Evolutionary conservation across 2,113 vertebrate genomes (phyloP).

Genomic region (Oncorhynchus keta): DNA sequence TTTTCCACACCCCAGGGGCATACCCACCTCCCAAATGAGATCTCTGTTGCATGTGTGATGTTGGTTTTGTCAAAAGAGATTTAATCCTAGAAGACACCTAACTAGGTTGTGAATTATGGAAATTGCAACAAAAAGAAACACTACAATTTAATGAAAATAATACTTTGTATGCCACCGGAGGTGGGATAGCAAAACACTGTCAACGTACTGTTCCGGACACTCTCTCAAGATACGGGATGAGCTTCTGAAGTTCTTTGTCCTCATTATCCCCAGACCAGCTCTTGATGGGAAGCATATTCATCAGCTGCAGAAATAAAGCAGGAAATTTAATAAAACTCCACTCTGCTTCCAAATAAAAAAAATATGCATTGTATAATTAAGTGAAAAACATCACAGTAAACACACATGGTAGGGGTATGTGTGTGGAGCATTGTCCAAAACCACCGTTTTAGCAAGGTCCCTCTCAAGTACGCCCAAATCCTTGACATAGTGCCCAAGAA

Average conservation of each 20-base stretch:
- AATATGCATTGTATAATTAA: too few species aligned
- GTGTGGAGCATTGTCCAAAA: slow-evolving; percentile 77
- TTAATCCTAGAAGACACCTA: too few species aligned
- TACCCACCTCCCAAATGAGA: too few species aligned
- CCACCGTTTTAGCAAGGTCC: slow-evolving; percentile 76
- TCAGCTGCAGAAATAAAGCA: slow-evolving; percentile 59
- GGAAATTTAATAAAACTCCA: neutral
- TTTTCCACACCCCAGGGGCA: too few species aligned
- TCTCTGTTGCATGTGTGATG: too few species aligned
- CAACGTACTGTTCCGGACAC: slow-evolving; percentile 70
- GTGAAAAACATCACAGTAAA: too few species aligned
- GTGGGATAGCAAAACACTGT: neutral
- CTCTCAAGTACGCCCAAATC: slow-evolving; percentile 74
- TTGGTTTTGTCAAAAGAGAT: too few species aligned
- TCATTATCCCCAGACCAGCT: slow-evolving; percentile 71
- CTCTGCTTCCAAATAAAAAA: neutral
- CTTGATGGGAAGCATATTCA: slow-evolving; percentile 76
- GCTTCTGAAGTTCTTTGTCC: slow-evolving; percentile 74
- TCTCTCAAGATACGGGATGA: slow-evolving; percentile 70
- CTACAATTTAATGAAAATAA: too few species aligned
- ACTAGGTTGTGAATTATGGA: too few species aligned
- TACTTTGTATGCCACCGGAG: too few species aligned
- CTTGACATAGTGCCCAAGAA: slow-evolving; percentile 82
- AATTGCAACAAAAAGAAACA: too few species aligned
- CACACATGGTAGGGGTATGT: slow-evolving; percentile 78